Evolutionary conservation across 2,888 invertebrate species (phyloP), one percentile per base, ranked within the genome.

Genomic region (Formica aserva): DNA sequence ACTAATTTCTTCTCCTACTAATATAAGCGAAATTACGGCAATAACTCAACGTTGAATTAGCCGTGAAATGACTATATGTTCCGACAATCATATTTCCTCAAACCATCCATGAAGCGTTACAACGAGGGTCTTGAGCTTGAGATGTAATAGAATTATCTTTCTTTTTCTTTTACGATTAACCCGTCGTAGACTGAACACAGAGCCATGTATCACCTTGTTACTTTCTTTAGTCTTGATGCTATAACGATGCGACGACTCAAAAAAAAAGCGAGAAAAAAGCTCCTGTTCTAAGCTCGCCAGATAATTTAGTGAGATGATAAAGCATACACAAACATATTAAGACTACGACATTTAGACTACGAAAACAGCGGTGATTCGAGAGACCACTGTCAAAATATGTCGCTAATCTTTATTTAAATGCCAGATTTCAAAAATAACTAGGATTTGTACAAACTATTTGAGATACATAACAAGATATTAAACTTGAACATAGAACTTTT

Each of bases 101-200:
- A 78, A 26, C 71, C 71, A 60, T 48, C 78, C 78, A 60, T 71
- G 35, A 80, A 71, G 60, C 60, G 13, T 65, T 71, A 71, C 78
- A 80, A 80, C 18, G 72, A 71, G 78, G 18, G 32, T 45, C 71
- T 80, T 80, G 35, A 78, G 60, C 71, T 45, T 45, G 41, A 78
- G 71, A 71, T 26, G 13, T 80, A 66, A 77, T 66, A 60, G 18
- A 71, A 60, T 60, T 71, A 71, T 45, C 60, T 71, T 48, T 60
- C 71, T 29, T 60, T 71, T 45, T 71, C 60, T 48, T 22, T 8
- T 32, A 55, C 52, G 18, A 32, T 65, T 26, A 32, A 22, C 1
- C 32, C 71, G 45, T 80, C 60, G n/a, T 60, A 60, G 78, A 29
- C 69, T 13, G 41, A 11, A 60, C 45, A 80, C 71, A 60, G 60